Evolutionary conservation across 2,113 vertebrate genomes (phyloP), one percentile per base, ranked within the genome.

Genomic region (Progne subis): DNA sequence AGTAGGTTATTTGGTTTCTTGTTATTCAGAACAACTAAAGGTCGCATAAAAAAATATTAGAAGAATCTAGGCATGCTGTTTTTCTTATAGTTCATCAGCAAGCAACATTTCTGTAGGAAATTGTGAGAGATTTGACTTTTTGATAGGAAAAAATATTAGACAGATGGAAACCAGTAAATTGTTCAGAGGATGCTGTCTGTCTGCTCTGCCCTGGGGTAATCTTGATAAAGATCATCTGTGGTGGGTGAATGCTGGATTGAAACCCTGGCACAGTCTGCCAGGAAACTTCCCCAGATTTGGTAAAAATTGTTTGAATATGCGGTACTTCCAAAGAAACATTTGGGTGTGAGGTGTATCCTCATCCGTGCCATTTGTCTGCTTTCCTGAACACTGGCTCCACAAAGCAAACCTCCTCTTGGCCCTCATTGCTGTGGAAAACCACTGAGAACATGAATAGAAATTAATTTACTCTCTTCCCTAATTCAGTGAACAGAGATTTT

Each of bases 341-440:
- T 61, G 18, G 5, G 10, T 55, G 19, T 0, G 1, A 28, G 29
- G 14, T 1, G 2, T 52, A 2, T 7, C 5, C 26, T 44, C 1
- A 0, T 55, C 50, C 29, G 18, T 34, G 24, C 21, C 28, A 37
- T 52, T 71, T 1, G 3, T 3, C 26, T 50, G 29, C 43, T 39
- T 76, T 53, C 28, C 57, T 76, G 34, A 72, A 8, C 15, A 15
- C 4, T 5, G 4, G 10, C 19, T 67, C 18, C 80, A 53, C 17
- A 0, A 1, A 65, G n/a, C 6, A 44, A 47, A 83, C 15, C 9
- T 61, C 28, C 9, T 7, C 26, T 60, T 49, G 37, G 41, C 32
- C 37, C 8, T 69, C 31, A 37, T 4, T 1, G 2, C 47, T n/a
- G 4, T 2, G 8, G 21, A 65, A 79, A 46, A 71, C 2, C 32